phyloP scores from a whole-genome alignment of 1,140 invertebrate species.

The Holcopasites calliopsidis region DNA sequence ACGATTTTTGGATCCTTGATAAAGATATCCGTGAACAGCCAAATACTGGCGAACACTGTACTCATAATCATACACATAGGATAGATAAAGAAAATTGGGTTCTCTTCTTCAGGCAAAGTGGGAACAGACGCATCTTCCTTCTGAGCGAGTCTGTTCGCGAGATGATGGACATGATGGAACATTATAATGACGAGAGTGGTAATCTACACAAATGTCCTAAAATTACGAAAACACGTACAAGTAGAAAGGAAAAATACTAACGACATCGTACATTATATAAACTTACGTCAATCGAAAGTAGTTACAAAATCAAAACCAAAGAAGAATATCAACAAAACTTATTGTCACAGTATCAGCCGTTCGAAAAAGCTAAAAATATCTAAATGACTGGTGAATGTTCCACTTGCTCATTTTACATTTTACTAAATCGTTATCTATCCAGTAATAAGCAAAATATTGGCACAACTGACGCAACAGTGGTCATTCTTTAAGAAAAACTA shows the following conservation, averaged over 20 bases:
- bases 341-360: no score
- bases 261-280: no score
- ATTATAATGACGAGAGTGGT: slow-evolving; percentile 48
- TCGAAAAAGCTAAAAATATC: no score
- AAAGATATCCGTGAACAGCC: slow-evolving; percentile 58
- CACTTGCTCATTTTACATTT: no score
- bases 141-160: slow-evolving; percentile 47
- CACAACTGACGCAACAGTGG: not conserved
- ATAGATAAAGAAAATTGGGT: slow-evolving; percentile 71
- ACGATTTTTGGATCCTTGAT: slow-evolving; percentile 55
- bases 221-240: not conserved
- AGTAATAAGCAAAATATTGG: no score
- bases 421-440: no score
- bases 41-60: slow-evolving; percentile 59
- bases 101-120: slow-evolving; percentile 68
- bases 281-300: no score
- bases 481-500: not conserved
- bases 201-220: slow-evolving; percentile 19
- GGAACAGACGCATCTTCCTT: slow-evolving; percentile 59
- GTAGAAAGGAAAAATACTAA: no score
- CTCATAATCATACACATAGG: slow-evolving; percentile 69
- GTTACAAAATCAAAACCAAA: no score
- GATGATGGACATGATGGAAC: slow-evolving; percentile 71
- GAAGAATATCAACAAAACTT: no score
- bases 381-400: no score